Conservation (phyloP, 1,140 invertebrate species). For the Limonius californicus region DNA sequence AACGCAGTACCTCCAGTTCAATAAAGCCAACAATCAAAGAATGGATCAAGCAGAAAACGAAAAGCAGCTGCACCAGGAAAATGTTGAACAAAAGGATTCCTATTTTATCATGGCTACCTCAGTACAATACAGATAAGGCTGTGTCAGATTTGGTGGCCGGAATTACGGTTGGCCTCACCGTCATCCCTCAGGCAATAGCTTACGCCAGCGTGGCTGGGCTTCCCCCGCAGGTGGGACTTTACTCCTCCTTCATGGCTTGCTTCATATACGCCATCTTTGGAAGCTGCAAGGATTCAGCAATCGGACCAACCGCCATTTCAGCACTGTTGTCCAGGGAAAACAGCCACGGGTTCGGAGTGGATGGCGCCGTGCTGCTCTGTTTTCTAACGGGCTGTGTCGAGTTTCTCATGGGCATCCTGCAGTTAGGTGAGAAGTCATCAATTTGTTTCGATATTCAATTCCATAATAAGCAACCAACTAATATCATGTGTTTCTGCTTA, state of each 20-base stretch:
- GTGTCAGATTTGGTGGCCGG: slow-evolving; percentile 63
- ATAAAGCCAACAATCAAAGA: slow-evolving; percentile 31
- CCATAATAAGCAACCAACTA: no score
- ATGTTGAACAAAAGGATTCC: slow-evolving; percentile 58
- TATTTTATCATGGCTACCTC: slow-evolving; percentile 57
- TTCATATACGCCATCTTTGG: slow-evolving; percentile 85
- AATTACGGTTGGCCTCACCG: slow-evolving; percentile 52
- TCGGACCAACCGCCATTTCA: slow-evolving; percentile 84
- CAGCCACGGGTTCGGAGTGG: slow-evolving; percentile 61
- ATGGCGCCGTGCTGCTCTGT: slow-evolving; percentile 72
- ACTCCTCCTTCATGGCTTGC: slow-evolving; percentile 58
- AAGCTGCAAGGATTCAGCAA: slow-evolving; percentile 61
- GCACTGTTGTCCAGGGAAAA: slow-evolving; percentile 70
- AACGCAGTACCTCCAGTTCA: slow-evolving; percentile 2
- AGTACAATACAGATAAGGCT: slow-evolving; percentile 53
- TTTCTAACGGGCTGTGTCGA: slow-evolving; percentile 73
- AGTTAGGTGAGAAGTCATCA: slow-evolving; percentile 58
- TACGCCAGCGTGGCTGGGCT: slow-evolving; percentile 77
- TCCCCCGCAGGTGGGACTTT: slow-evolving; percentile 61
- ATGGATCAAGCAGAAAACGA: slow-evolving; percentile 47
- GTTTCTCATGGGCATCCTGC: slow-evolving; percentile 68
- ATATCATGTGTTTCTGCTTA: no score
- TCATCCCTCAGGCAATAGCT: slow-evolving; percentile 79
- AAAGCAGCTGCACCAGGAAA: slow-evolving; percentile 52
- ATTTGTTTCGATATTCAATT: no score